A percentile compares a stretch with the other conserved stretches of the same genome.
phyloP scores from a whole-genome alignment of 2,797 vertebrate genomes.

The Crax fasciolata region DNA sequence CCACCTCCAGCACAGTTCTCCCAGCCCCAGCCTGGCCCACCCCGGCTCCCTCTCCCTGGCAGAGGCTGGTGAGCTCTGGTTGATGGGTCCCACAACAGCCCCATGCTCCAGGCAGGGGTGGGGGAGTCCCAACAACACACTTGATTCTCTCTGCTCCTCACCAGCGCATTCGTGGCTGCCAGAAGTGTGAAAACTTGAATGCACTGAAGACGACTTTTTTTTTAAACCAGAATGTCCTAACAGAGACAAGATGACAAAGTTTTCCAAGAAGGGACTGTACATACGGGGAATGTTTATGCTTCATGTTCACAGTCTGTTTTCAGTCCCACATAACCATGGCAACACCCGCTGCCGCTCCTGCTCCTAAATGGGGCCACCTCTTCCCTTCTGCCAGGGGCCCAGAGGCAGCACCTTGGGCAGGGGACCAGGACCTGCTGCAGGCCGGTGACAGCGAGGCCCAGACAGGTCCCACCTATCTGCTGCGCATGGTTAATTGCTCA shows the following conservation, averaged over 20 bases:
- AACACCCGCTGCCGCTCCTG: neutral
- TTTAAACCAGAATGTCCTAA: neutral
- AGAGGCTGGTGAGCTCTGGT: rapidly evolving
- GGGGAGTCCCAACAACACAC: neutral
- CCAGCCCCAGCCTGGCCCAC: rapidly evolving
- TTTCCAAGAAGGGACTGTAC: neutral
- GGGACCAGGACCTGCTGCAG: neutral
- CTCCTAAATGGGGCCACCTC: neutral
- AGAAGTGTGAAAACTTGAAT: neutral
- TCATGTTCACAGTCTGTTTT: neutral
- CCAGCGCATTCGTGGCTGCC: neutral
- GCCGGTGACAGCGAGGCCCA: neutral
- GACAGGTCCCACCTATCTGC: neutral
- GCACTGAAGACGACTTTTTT: neutral
- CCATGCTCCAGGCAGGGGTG: neutral
- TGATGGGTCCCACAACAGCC: neutral
- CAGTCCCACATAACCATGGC: neutral
- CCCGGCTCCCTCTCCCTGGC: neutral
- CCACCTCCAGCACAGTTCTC: rapidly evolving
- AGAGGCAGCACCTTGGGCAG: rapidly evolving
- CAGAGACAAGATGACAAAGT: neutral
- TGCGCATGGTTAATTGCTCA: no score
- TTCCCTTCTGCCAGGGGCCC: rapidly evolving
- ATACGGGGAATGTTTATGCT: neutral
- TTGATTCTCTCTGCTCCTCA: neutral